phyloP scores from a whole-genome alignment of 30 jellyfish, hydroid and myxozoan genomes.

The Turritopsis rubra region DNA sequence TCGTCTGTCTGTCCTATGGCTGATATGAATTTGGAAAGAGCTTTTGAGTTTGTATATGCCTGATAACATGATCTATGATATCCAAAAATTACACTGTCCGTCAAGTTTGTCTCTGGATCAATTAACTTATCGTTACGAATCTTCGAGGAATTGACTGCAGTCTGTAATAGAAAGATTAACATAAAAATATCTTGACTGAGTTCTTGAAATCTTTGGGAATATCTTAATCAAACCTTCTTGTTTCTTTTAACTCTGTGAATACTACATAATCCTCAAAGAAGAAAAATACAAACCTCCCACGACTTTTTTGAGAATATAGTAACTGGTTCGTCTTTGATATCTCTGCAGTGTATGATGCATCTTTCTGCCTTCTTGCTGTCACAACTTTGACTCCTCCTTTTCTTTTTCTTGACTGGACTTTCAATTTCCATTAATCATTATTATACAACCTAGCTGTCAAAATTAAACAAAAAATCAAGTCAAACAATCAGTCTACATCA shows the following conservation, averaged over 20 bases:
- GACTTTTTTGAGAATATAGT: background rate
- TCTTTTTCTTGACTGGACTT: slow-evolving; percentile 5
- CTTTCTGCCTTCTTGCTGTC: background rate
- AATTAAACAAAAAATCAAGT: too few species aligned
- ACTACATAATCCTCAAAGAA: background rate
- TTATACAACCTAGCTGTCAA: too few species aligned
- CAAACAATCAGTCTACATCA: too few species aligned
- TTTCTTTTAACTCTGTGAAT: too few species aligned
- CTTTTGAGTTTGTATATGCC: background rate
- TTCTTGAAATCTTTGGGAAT: too few species aligned
- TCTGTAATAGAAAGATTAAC: background rate
- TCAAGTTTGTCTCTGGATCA: background rate
- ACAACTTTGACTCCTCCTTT: background rate
- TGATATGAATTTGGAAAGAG: background rate
- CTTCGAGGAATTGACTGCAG: background rate
- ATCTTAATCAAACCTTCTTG: too few species aligned
- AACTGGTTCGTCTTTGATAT: background rate
- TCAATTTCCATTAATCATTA: too few species aligned
- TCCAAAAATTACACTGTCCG: background rate
- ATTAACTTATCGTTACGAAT: background rate
- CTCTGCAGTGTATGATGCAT: background rate
- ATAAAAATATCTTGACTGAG: background rate
- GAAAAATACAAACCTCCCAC: background rate
- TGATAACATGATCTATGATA: slow-evolving; percentile 16
- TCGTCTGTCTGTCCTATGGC: background rate